Conservation (phyloP, 2,113 vertebrate genomes). For the Pan troglodytes region NHGRI_mPanTro3-v2.1_pri NC_072398.2:72179501-72180000, state of each 20-base stretch:
- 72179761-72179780: background rate
- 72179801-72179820: background rate
- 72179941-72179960: constrained; percentile 15
- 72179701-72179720: background rate
- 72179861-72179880: background rate
- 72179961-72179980: background rate
- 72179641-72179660: constrained; percentile 41
- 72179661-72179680: background rate
- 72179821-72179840: background rate
- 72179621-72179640: constrained; percentile 5
- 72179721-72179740: too few species aligned
- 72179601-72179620: constrained; percentile 8
- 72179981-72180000: background rate
- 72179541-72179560: constrained; percentile 54
- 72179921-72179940: constrained; percentile 39
- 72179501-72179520: constrained; percentile 11
- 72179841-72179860: background rate
- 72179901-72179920: background rate
- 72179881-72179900: background rate
- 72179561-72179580: constrained; percentile 34
- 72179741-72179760: background rate
- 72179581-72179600: constrained; percentile 59
- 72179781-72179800: background rate
- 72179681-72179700: background rate
- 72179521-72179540: constrained; percentile 58